Evolutionary conservation across 2,888 invertebrate genomes (phyloP).

Genomic region (Tholera decimalis): DNA sequence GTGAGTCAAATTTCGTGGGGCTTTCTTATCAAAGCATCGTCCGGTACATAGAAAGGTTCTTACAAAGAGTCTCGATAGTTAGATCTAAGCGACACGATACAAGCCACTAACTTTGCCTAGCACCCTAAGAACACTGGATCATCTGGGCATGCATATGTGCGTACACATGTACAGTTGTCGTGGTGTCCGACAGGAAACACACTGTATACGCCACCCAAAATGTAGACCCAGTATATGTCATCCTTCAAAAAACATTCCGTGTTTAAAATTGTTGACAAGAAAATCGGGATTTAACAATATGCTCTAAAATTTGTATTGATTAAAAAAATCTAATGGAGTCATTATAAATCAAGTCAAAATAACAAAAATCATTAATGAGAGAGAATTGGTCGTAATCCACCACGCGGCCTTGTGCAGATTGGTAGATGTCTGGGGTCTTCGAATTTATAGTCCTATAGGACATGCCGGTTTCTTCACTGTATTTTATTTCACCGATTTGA

Average conservation of each 20-base stretch:
- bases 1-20: neutral
- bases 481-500: too few relatives aligned
- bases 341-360: too few relatives aligned
- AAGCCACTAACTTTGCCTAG: slow-evolving; percentile 68
- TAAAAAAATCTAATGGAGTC: too few relatives aligned
- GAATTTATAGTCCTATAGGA: too few relatives aligned
- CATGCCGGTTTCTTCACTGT: too few relatives aligned
- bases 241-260: neutral
- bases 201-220: slow-evolving; percentile 28
- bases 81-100: slow-evolving; percentile 68
- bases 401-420: too few relatives aligned
- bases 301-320: too few relatives aligned
- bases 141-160: slow-evolving; percentile 85
- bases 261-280: too few relatives aligned
- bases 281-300: too few relatives aligned
- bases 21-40: slow-evolving; percentile 64
- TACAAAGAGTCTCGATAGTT: slow-evolving; percentile 69
- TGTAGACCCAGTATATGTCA: neutral
- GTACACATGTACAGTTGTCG: slow-evolving; percentile 57
- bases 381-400: too few relatives aligned
- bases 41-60: slow-evolving; percentile 74
- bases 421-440: too few relatives aligned
- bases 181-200: slow-evolving; percentile 40
- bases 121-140: slow-evolving; percentile 54
- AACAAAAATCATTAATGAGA: too few relatives aligned